Evolutionary conservation across 2,113 vertebrate species (phyloP), one percentile per base, ranked within the genome.

Genomic region (Seriola dumerili): DNA sequence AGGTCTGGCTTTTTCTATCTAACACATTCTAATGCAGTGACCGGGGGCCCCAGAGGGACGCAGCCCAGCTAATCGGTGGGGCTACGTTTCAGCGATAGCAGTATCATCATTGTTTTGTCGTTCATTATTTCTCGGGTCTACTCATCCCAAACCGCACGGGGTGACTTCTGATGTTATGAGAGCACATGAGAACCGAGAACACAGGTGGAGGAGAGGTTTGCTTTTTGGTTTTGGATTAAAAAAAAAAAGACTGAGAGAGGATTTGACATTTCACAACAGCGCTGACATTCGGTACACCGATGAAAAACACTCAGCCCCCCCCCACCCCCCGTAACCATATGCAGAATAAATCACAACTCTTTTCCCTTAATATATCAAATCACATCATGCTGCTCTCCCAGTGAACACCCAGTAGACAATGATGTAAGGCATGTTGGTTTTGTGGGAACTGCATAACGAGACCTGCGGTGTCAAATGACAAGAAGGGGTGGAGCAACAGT

Each of bases 371-470:
- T 61, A 78, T 78, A 85, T 86, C 76, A 72, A 68, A 90, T 92
- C 77, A 88, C 87, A 88, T 91, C 85, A 88, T 82, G 52, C 77
- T 76, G 0, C 80, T 85, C 75, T 77, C 17, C 74, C 50, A 36
- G 79, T 88, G 74, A 52, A 83, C 65, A 79, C 81, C 84, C 85
- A 63, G 87, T 65, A 77, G 90, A 87, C 72, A n/a, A 74, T 91
- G 83, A 92, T 79, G 71, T 89, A 59, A 87, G 54, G 69, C 66
- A 40, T 12, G n/a, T 64, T 6, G 9, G 61, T 69, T 29, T 52
- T 54, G 52, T 87, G 80, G 82, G 88, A 87, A 84, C 69, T 48
- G 61, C 72, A 65, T 85, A 84, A 82, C 77, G 44, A 72, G 61
- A 75, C 61, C 77, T 80, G 69, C 1, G 11, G 86, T 90, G 62